Percentiles rank a stretch among this genome's conserved stretches.
Conservation (phyloP, 2,113 vertebrate species). For the Aphyosemion australe region DNA sequence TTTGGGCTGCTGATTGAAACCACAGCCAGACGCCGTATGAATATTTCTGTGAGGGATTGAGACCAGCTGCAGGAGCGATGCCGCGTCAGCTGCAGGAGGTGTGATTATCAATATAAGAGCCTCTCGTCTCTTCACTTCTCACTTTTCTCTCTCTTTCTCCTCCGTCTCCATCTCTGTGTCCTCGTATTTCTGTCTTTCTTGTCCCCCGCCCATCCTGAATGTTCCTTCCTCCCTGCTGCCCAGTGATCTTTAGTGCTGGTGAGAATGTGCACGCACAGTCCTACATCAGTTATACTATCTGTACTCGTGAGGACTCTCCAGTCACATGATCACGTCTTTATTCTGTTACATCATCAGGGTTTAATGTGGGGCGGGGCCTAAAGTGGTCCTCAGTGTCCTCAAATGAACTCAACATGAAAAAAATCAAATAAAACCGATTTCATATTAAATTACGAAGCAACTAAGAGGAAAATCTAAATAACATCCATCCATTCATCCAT, state of each 20-base stretch:
- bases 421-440: too few relatives aligned
- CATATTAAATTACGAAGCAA: too few relatives aligned
- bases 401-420: too few relatives aligned
- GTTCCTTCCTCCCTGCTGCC: slow-evolving; percentile 13
- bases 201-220: background rate
- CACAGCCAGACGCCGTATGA: background rate
- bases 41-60: slow-evolving; percentile 15
- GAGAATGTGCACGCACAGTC: too few relatives aligned
- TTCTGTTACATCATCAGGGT: background rate
- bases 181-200: background rate
- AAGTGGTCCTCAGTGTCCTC: too few relatives aligned
- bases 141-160: background rate
- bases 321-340: background rate
- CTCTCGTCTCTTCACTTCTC: slow-evolving; percentile 22
- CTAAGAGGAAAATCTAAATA: too few relatives aligned
- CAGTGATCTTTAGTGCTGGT: slow-evolving; percentile 27
- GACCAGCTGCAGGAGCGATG: slow-evolving; percentile 12
- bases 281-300: too few relatives aligned
- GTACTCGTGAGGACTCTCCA: background rate
- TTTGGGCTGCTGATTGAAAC: slow-evolving; percentile 10
- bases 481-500: too few relatives aligned
- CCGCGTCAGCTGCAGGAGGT: slow-evolving; percentile 19
- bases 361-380: too few relatives aligned
- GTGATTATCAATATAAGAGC: slow-evolving; percentile 22
- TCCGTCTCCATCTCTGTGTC: slow-evolving; percentile 1